These are phyloP conservation scores for Papilio polyxenes DNA, from an alignment of 1,140 invertebrate species.

Conservation along the genomic window DNA sequence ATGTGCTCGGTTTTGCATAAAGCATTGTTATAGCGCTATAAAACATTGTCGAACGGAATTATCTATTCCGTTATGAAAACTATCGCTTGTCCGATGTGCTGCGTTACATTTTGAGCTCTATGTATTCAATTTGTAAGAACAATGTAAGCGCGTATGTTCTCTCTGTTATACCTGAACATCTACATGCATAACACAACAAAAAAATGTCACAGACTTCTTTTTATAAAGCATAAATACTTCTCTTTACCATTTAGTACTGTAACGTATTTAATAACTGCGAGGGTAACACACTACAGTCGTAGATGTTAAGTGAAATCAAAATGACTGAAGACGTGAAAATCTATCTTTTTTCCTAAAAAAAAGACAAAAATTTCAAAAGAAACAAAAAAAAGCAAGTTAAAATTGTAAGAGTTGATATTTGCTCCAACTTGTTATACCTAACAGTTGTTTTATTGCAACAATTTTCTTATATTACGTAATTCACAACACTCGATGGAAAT, in stretches of 20 bases:
- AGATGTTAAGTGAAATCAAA: too few species aligned
- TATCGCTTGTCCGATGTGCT: neutral
- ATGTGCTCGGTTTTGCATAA: conserved; percentile 44
- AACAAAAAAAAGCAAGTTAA: neutral
- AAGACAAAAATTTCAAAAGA: neutral
- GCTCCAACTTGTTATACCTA: neutral
- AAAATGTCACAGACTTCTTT: too few species aligned
- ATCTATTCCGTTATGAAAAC: conserved; percentile 26
- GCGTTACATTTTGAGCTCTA: neutral
- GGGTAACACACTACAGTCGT: too few species aligned
- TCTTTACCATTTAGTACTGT: too few species aligned
- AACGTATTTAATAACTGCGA: too few species aligned
- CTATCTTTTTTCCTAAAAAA: too few species aligned
- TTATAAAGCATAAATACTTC: too few species aligned
- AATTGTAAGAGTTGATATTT: neutral
- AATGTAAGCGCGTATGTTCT: neutral
- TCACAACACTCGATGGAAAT: neutral
- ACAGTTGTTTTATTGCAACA: neutral
- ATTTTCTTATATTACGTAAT: conserved; percentile 9
- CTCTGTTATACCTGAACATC: too few species aligned
- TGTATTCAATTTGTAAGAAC: neutral
- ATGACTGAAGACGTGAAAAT: too few species aligned
- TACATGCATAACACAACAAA: too few species aligned
- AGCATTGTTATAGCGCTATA: conserved; percentile 39
- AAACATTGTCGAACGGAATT: conserved; percentile 34